Base-by-base conservation (phyloP, 1,140 invertebrate species). In the Campoletis sonorensis region DNA sequence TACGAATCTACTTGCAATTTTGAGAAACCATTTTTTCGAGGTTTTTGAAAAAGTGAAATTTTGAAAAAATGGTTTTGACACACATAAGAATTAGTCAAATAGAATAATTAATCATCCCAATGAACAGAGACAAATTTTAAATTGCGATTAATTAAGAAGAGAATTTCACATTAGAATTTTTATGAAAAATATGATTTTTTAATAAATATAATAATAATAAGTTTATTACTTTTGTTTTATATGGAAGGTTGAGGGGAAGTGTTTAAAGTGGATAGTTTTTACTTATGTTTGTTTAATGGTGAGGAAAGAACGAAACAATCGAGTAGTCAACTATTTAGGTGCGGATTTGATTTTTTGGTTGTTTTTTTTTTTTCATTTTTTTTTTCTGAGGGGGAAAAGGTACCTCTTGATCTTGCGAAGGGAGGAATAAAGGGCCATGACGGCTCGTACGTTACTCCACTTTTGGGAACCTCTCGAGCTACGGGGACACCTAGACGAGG, bases 401-500 rank as follows among this genome's bases (percentile, higher is more conserved):
- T 94, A 96, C 96, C 96, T 97, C 95, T 96, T 96, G 92, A 97
- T 97, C 93, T 96, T 96, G 92, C 96, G 94, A 87, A 97, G 94
- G 85, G 96, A 95, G 92, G 96, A 95, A 94, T 97, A 97, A 93
- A 96, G 96, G 86, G 96, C 95, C 95, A 97, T 96, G 86, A 96
- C 96, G 85, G 96, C 96, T 88, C 95, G 93, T 82, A 97, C 93
- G 92, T 96, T 96, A 92, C 95, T 95, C 96, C 96, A 97, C 89
- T 95, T 96, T 93, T 96, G 95, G 87, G 95, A 94, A 82, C 95
- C 94, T 90, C 94, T 93, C 89, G 94, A 92, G 82, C 84, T 90
- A 84, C 89, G 89, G 51, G 89, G 85, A 64, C 87, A 83, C 71
- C 86, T 88, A 21, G 86, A 85, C 8, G 86, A 81, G 23, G 83